Percentiles rank a stretch among this genome's conserved stretches.
These are phyloP conservation scores for Ypsolopha sequella DNA, from an alignment of 2,888 invertebrate genomes.

Conservation along the genomic window DNA sequence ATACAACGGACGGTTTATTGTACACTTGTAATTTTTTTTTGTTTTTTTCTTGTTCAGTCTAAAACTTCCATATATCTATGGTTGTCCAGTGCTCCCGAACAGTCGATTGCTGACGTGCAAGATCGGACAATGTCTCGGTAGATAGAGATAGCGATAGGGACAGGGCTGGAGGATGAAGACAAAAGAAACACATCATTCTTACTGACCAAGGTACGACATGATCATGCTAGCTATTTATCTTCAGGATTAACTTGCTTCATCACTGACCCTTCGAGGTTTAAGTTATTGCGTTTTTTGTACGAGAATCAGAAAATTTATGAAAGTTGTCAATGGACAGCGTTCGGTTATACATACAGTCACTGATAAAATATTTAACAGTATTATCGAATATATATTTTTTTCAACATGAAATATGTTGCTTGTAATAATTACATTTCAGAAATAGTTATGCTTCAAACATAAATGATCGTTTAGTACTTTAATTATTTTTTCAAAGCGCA, in stretches of 20 bases:
- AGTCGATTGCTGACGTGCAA: constrained; percentile 52
- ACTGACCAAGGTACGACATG: constrained; percentile 20
- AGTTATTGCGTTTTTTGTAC: neutral
- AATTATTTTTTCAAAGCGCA: too few species aligned
- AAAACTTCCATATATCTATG: neutral
- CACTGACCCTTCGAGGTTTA: neutral
- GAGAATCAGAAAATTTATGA: neutral
- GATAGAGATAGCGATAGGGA: constrained; percentile 5
- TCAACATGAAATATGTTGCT: too few species aligned
- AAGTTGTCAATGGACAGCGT: too few species aligned
- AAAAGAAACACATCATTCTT: constrained; percentile 65
- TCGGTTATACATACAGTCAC: too few species aligned
- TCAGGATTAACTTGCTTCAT: constrained; percentile 57
- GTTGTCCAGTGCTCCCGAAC: neutral
- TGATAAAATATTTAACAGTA: too few species aligned
- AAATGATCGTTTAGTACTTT: too few species aligned
- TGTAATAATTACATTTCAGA: too few species aligned
- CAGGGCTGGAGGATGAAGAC: constrained; percentile 33
- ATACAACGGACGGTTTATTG: too few species aligned
- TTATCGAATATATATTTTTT: too few species aligned
- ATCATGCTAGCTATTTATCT: constrained; percentile 59
- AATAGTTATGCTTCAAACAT: too few species aligned
- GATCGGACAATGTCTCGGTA: constrained; percentile 28
- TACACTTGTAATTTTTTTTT: too few species aligned
- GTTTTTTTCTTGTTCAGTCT: neutral